Base-by-base conservation (phyloP, 2,888 invertebrate genomes). In the Epinotia demarniana region DNA sequence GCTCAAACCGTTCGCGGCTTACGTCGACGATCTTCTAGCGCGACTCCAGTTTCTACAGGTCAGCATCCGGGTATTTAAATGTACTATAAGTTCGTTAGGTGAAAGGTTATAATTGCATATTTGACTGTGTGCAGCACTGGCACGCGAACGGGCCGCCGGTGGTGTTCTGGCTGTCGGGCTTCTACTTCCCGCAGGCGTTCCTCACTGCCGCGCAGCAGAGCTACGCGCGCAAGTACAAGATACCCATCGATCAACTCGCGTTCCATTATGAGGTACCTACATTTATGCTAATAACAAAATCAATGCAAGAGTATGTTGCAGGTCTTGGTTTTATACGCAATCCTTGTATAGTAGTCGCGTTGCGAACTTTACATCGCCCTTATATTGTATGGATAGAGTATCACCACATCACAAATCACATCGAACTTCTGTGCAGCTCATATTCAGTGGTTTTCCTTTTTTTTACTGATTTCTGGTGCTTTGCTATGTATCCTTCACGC, bases 111-210 rank as follows among this genome's bases (percentile, higher is more conserved):
- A 2, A 61, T 33, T 33, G 61, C 8, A 16, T n/a, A 19, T 19
- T 9, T 11, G 9, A 23, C 9, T 58, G 33, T 61, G 13, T 53
- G 6, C 83, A 97, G 96, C 94, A 95, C 84, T 99, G 99, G 99
- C 97, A 95, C 86, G 95, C 97, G 27, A 86, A 95, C 74, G 98
- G 98, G 0, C 97, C 98, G 4, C 99, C 99, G 0, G 79, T 93
- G 0, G 96, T 96, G 60, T 99, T 97, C 90, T 99, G 99, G 99
- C 87, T 99, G 53, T 97, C 98, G 0, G 99, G 98, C 0, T 99
- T 99, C 91, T 99, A 96, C 93, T 99, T 99, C 89, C 98, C 99
- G 0, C 99, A 99, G 92, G 98, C 99, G 2, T 99, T 99, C 92
- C 94, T 99, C 68, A 99, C 99, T 4, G 98, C 98, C 6, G 98